phyloP scores from a whole-genome alignment of 2,888 invertebrate genomes.

The Xylocampa areola region DNA sequence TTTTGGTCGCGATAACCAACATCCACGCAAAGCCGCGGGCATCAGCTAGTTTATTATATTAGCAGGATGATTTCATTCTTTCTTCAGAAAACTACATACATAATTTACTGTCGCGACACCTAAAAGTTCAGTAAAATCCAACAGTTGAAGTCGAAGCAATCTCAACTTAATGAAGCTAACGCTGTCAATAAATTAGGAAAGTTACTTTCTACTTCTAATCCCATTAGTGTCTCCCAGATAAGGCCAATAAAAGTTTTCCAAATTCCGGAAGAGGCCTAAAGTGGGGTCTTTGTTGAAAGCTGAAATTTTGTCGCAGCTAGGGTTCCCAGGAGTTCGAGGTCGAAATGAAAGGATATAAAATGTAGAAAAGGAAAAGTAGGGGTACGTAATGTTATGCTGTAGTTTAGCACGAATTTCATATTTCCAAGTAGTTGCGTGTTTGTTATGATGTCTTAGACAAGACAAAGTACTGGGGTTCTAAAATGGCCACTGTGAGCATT shows the following conservation, averaged over 20 bases:
- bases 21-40: too few species aligned
- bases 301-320: constrained; percentile 25
- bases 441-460: too few species aligned
- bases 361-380: background rate
- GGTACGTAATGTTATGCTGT: too few species aligned
- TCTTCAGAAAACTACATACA: constrained; percentile 4
- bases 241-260: constrained; percentile 56
- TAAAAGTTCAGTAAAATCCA: constrained; percentile 33
- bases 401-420: too few species aligned
- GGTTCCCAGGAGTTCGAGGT: constrained; percentile 3
- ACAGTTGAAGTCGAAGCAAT: constrained; percentile 36
- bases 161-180: constrained; percentile 47
- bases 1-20: too few species aligned
- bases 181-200: constrained; percentile 60
- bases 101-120: constrained; percentile 22
- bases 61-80: too few species aligned
- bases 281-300: constrained; percentile 44
- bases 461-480: too few species aligned
- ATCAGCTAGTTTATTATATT: too few species aligned
- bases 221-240: constrained; percentile 57
- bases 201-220: constrained; percentile 51
- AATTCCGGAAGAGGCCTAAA: constrained; percentile 45
- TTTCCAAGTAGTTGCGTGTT: too few species aligned
- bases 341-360: constrained; percentile 1
- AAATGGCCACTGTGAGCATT: too few species aligned